A percentile compares a stretch with the other conserved stretches of the same genome.
Conservation (phyloP, 1,140 invertebrate genomes). For the Wiebesia pumilae region DNA sequence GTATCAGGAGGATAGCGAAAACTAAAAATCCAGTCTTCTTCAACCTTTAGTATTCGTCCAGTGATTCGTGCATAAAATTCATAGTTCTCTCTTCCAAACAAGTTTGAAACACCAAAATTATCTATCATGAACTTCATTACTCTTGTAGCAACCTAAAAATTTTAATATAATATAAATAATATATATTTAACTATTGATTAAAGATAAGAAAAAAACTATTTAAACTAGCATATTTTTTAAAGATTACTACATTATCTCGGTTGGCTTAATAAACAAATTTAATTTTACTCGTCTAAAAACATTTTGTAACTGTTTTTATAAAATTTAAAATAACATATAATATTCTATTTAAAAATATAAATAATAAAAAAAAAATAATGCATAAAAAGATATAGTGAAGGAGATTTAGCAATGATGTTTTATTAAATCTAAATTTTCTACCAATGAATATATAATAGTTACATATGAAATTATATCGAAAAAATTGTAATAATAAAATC, state of each 20-base stretch:
- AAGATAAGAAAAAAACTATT: neutral
- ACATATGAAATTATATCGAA: no score
- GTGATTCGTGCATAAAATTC: conserved; percentile 97
- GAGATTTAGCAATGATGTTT: neutral
- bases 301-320: neutral
- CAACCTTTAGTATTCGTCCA: conserved; percentile 92
- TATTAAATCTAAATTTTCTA: neutral
- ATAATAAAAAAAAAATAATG: neutral
- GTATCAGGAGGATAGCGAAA: conserved; percentile 92
- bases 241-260: neutral
- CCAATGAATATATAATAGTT: neutral
- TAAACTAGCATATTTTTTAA: neutral
- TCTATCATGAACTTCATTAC: conserved; percentile 97
- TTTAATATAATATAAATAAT: neutral
- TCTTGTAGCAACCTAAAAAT: conserved; percentile 88
- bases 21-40: conserved; percentile 96
- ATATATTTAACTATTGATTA: neutral
- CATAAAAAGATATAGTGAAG: neutral
- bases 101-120: conserved; percentile 95
- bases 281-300: neutral
- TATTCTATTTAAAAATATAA: neutral
- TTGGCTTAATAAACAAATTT: neutral
- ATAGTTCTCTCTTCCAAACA: conserved; percentile 97
- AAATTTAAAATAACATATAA: neutral
- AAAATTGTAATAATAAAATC: neutral